Conservation (phyloP, 2,888 invertebrate species). For the Mesopsocus fuscifrons region DNA sequence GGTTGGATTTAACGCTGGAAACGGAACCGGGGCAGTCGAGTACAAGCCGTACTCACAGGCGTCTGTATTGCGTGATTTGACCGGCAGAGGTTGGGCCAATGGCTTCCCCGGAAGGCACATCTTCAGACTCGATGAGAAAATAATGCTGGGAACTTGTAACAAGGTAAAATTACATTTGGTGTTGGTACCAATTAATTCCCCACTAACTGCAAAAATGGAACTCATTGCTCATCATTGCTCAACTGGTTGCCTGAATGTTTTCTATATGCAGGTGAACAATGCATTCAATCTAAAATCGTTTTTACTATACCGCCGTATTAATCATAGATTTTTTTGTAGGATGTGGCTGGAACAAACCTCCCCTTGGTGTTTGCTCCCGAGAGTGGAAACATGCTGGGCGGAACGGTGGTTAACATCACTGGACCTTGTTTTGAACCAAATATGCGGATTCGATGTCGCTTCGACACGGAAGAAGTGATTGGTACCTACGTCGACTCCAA, state of each 20-base stretch:
- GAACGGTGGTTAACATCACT: conserved; percentile 88
- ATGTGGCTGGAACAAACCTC: conserved; percentile 55
- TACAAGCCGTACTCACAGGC: conserved; percentile 80
- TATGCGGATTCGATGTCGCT: conserved; percentile 60
- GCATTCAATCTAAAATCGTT: too few relatives aligned
- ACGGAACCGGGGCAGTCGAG: conserved; percentile 75
- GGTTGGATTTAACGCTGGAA: conserved; percentile 95
- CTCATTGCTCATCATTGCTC: too few relatives aligned
- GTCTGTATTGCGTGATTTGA: conserved; percentile 64
- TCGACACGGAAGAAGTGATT: conserved; percentile 59
- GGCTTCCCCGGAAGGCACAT: conserved; percentile 79
- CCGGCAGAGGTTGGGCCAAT: conserved; percentile 71
- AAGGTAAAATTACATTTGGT: conserved; percentile 54
- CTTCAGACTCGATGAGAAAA: conserved; percentile 88
- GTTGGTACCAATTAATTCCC: conserved; percentile 26
- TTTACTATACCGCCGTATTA: too few relatives aligned
- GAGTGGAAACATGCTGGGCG: conserved; percentile 94
- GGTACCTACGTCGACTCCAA: conserved; percentile 62
- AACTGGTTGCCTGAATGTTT: too few relatives aligned
- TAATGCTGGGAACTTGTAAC: conserved; percentile 82
- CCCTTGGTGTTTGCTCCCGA: conserved; percentile 81
- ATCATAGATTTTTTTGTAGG: neutral
- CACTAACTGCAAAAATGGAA: neutral
- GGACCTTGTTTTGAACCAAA: conserved; percentile 76
- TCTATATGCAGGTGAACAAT: too few relatives aligned